phyloP scores from a whole-genome alignment of 2,797 vertebrate species.

The Artibeus lituratus region DNA sequence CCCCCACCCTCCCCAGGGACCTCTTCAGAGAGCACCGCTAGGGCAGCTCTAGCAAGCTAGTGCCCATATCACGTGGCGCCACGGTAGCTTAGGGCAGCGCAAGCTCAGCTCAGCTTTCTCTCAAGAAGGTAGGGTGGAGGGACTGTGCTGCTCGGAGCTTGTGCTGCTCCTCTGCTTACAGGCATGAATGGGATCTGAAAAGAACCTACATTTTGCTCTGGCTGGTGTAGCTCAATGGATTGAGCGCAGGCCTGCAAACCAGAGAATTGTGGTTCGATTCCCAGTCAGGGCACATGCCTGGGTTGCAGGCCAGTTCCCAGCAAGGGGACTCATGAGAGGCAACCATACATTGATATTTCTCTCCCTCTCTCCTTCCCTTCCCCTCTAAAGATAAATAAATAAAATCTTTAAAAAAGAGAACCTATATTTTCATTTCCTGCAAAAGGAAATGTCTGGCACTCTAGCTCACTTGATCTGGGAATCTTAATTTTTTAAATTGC shows the following conservation, averaged over 20 bases:
- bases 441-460: background rate
- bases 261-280: no score
- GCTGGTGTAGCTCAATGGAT: no score
- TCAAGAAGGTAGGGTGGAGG: background rate
- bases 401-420: no score
- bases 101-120: background rate
- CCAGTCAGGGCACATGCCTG: no score
- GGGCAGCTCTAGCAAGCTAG: background rate
- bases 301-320: no score
- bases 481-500: background rate
- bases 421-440: background rate
- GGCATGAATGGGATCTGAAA: background rate
- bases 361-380: no score
- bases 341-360: no score
- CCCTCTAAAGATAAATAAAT: no score
- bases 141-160: background rate
- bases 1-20: background rate
- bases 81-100: background rate
- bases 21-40: background rate
- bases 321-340: no score
- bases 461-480: background rate
- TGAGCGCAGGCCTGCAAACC: no score
- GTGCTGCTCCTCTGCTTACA: background rate
- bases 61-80: background rate
- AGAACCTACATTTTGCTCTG: background rate